Percentiles rank a stretch among this genome's conserved stretches.
Conservation (phyloP, 2,113 vertebrate species). For the Anolis carolinensis region DNA sequence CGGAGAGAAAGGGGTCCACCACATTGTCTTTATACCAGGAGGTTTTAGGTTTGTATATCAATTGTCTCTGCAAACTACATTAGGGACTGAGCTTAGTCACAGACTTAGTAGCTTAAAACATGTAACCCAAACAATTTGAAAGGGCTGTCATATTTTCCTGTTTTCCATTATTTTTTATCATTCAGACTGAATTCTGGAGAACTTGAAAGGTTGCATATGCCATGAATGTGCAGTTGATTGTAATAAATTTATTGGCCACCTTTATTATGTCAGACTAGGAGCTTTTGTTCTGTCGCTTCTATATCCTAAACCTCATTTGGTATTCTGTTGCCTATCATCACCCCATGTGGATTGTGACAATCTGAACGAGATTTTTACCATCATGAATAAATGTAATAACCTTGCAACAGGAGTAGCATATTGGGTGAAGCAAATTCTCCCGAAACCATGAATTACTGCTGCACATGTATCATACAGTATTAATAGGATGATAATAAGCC, state of each 20-base stretch:
- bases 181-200: too few relatives aligned
- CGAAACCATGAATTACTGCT: neutral
- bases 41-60: too few relatives aligned
- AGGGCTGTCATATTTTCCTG: too few relatives aligned
- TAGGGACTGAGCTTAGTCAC: too few relatives aligned
- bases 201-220: too few relatives aligned
- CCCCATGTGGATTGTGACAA: neutral
- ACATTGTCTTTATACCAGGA: too few relatives aligned
- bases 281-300: neutral
- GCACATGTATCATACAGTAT: neutral
- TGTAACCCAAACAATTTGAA: too few relatives aligned
- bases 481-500: neutral
- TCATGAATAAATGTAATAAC: slow-evolving; percentile 14
- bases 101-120: too few relatives aligned
- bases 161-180: too few relatives aligned
- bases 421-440: neutral
- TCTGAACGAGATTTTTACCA: neutral
- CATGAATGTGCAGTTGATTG: neutral
- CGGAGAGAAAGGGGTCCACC: too few relatives aligned
- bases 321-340: neutral
- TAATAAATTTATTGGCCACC: too few relatives aligned
- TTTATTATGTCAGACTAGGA: neutral
- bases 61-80: too few relatives aligned
- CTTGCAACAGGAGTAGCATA: neutral
- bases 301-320: neutral